Percentiles rank a stretch among this genome's conserved stretches.
Evolutionary conservation across 2,888 invertebrate species (phyloP).

Genomic region (Scaptodrosophila latifasciaeformis): DNA sequence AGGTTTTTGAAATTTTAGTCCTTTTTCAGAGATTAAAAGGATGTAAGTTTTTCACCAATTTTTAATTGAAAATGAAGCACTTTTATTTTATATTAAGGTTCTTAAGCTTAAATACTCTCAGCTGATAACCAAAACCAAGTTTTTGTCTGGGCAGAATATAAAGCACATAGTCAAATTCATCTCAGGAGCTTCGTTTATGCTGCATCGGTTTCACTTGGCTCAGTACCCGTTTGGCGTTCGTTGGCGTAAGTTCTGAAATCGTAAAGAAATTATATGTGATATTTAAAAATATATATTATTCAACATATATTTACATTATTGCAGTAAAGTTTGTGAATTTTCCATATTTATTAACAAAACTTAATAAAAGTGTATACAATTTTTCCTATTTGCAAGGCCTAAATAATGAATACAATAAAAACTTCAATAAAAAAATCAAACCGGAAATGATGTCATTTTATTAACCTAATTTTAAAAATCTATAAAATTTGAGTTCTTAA

Average conservation of each 20-base stretch:
- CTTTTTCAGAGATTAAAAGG: no score
- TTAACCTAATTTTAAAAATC: slow-evolving; percentile 8
- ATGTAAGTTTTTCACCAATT: no score
- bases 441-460: slow-evolving; percentile 43
- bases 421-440: slow-evolving; percentile 3
- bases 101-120: no score
- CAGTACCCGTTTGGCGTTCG: slow-evolving; percentile 49
- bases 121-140: no score
- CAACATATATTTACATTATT: neutral
- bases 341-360: no score
- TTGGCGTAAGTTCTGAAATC: slow-evolving; percentile 36
- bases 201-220: slow-evolving; percentile 10
- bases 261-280: slow-evolving; percentile 13
- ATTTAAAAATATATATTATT: neutral
- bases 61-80: no score
- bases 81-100: no score
- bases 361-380: no score
- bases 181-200: slow-evolving; percentile 8
- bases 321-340: no score
- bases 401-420: slow-evolving; percentile 2
- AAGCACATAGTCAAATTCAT: slow-evolving; percentile 2
- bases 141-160: neutral
- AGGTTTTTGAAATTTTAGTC: no score
- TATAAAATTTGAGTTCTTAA: no score
- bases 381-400: neutral